Evolutionary conservation across 1,140 invertebrate species (phyloP).

Genomic region (Anastatus disparis): DNA sequence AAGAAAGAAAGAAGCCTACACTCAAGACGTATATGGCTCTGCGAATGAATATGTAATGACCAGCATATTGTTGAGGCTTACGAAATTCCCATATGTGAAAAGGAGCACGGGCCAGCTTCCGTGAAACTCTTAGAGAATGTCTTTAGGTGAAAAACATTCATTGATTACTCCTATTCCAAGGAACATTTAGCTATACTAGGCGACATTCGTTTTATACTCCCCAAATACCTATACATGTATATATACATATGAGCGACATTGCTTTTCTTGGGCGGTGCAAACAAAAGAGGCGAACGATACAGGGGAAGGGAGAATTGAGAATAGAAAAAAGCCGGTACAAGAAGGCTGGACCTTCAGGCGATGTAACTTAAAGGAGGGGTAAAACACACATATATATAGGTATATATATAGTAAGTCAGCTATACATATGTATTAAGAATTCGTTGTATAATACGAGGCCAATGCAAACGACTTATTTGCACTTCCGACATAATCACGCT

Average conservation of each 20-base stretch:
- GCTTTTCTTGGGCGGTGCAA: constrained; percentile 3
- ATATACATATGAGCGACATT: neutral
- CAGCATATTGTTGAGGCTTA: neutral
- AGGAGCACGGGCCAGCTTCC: neutral
- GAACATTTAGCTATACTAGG: too few relatives aligned
- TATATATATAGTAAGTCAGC: too few relatives aligned
- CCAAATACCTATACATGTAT: neutral
- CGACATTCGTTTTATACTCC: too few relatives aligned
- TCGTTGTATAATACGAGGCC: neutral
- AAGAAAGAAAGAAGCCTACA: neutral
- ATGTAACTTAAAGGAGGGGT: too few relatives aligned
- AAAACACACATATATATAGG: too few relatives aligned
- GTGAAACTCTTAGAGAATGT: neutral
- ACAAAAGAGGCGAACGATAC: neutral
- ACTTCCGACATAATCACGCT: constrained; percentile 51
- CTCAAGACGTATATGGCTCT: neutral
- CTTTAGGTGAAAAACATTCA: constrained; percentile 15
- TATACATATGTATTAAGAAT: too few relatives aligned
- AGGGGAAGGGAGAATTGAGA: neutral
- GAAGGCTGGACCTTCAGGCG: too few relatives aligned
- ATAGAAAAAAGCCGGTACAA: neutral
- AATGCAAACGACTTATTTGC: constrained; percentile 48
- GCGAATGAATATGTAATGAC: constrained; percentile 22
- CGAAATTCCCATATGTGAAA: constrained; percentile 17
- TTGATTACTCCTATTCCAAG: constrained; percentile 31